These are phyloP conservation scores for Camponotus floridanus DNA, from an alignment of 1,140 invertebrate genomes.

Conservation along the genomic window DNA sequence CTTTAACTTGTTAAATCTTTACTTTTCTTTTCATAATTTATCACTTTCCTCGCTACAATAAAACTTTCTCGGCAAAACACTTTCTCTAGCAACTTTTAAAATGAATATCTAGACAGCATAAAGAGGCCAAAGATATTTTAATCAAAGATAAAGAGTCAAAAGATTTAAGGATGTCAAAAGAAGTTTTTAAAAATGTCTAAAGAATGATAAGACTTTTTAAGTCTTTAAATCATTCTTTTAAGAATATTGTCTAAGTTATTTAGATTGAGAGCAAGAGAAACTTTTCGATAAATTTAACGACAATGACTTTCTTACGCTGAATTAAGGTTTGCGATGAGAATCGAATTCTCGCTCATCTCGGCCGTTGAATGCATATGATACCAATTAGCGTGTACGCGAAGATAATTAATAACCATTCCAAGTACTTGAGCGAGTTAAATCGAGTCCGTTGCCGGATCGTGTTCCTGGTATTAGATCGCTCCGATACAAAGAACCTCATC, in stretches of 20 bases:
- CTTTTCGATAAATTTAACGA: background rate
- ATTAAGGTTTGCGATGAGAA: slow-evolving; percentile 28
- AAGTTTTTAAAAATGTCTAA: background rate
- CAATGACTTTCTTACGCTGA: background rate
- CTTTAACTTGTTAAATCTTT: too few species aligned
- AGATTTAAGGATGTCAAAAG: too few species aligned
- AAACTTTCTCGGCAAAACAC: background rate
- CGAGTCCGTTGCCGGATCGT: slow-evolving; percentile 14
- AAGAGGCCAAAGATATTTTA: too few species aligned
- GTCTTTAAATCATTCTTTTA: background rate
- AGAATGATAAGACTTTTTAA: background rate
- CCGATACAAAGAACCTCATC: slow-evolving; percentile 26
- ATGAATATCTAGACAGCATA: too few species aligned
- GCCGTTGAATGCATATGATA: slow-evolving; percentile 31
- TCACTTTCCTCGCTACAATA: background rate
- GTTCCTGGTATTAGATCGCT: slow-evolving; percentile 46
- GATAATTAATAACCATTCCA: slow-evolving; percentile 74
- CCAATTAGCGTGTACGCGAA: slow-evolving; percentile 57
- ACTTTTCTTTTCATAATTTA: too few species aligned
- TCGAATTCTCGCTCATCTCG: slow-evolving; percentile 18
- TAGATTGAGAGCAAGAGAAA: background rate
- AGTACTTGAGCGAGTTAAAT: slow-evolving; percentile 71
- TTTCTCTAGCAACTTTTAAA: background rate
- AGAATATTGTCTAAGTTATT: background rate
- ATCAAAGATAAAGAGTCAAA: too few species aligned